Percentiles rank a stretch among this genome's conserved stretches.
Conservation (phyloP, 2,888 invertebrate genomes). For the Heterodera filipjevi region DNA sequence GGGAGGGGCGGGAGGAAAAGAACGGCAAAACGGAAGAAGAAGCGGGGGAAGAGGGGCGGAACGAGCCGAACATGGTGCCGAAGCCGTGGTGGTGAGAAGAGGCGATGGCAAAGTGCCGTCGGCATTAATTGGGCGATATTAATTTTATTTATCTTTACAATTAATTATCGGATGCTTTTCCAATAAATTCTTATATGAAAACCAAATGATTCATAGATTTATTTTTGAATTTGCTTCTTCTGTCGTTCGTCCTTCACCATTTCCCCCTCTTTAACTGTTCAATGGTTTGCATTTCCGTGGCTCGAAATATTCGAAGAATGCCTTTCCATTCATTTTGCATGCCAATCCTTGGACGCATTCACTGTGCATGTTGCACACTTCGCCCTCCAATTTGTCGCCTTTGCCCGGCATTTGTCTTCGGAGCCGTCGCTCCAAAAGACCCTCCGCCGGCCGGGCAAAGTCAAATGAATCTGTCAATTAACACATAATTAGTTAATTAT, state of each 20-base stretch:
- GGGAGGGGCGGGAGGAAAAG: background rate
- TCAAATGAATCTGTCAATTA: background rate
- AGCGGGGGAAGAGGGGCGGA: background rate
- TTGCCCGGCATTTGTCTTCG: background rate
- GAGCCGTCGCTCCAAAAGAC: background rate
- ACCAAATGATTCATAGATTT: background rate
- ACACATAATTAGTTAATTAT: background rate
- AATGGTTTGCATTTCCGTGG: background rate
- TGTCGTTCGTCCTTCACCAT: background rate
- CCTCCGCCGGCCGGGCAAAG: background rate
- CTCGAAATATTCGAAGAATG: slow-evolving; percentile 2
- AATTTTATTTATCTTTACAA: background rate
- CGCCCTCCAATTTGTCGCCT: slow-evolving; percentile 7
- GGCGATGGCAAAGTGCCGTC: background rate
- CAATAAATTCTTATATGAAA: background rate
- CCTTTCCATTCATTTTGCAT: background rate
- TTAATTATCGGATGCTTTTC: no score
- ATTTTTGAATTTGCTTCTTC: background rate
- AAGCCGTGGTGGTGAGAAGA: background rate
- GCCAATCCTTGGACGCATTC: background rate
- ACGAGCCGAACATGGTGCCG: background rate
- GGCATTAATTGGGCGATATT: background rate
- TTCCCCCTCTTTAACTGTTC: background rate
- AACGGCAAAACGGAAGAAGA: background rate
- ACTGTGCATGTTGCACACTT: slow-evolving; percentile 4